phyloP scores from a whole-genome alignment of 2,888 invertebrate species.

The Callimorpha dominula region DNA sequence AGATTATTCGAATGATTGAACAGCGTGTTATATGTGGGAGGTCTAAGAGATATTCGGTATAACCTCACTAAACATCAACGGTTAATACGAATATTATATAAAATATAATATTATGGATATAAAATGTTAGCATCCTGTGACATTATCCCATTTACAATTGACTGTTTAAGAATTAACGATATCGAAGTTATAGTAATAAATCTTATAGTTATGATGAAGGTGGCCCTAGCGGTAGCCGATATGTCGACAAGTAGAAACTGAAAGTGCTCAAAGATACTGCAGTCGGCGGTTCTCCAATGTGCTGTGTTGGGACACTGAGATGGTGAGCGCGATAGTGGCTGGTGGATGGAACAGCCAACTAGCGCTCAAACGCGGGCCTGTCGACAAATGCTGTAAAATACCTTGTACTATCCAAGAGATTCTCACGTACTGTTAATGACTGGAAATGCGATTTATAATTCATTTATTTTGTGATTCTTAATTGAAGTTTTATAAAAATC shows the following conservation, averaged over 20 bases:
- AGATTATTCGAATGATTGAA: constrained; percentile 9
- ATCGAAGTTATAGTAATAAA: background rate
- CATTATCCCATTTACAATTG: background rate
- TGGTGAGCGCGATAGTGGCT: constrained; percentile 30
- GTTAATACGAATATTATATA: background rate
- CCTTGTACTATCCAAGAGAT: constrained; percentile 40
- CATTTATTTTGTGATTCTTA: no score
- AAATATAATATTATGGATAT: background rate
- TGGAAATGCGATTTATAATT: background rate
- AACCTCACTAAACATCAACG: background rate
- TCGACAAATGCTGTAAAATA: constrained; percentile 44
- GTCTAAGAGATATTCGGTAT: background rate
- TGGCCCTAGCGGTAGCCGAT: background rate
- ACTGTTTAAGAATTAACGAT: background rate
- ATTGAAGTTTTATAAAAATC: no score
- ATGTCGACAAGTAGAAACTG: background rate
- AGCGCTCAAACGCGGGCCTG: constrained; percentile 37
- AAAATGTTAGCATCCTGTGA: background rate
- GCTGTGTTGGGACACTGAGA: constrained; percentile 30
- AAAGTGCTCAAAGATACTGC: constrained; percentile 24
- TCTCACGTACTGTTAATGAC: background rate
- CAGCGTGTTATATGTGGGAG: background rate
- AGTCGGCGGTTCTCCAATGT: constrained; percentile 35
- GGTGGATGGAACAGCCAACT: constrained; percentile 26
- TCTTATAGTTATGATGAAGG: background rate